phyloP scores from a whole-genome alignment of 2,888 invertebrate species.

The Eristalis intricaria region DNA sequence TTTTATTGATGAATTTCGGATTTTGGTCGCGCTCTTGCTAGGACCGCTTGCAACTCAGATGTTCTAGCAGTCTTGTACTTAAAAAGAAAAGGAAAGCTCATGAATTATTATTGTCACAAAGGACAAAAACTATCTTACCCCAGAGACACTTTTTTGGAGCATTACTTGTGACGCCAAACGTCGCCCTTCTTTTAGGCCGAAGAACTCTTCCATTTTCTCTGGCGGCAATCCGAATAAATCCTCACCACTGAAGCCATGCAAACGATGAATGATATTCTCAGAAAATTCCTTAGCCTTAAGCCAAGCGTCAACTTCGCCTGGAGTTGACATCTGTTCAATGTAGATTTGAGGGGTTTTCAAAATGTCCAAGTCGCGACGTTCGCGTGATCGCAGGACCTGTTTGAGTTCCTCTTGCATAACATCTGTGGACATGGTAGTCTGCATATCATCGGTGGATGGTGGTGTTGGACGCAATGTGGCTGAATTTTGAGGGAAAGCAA shows the following conservation, averaged over 20 bases:
- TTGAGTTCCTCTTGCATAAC: conserved; percentile 73
- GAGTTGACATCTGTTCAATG: conserved; percentile 87
- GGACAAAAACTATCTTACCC: conserved; percentile 84
- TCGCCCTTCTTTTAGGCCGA: conserved; percentile 88
- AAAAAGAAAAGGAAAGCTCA: conserved; percentile 48
- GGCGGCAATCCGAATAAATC: conserved; percentile 88
- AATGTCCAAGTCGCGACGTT: conserved; percentile 84
- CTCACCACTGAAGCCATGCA: conserved; percentile 87
- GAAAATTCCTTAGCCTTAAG: conserved; percentile 89
- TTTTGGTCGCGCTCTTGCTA: conserved; percentile 84
- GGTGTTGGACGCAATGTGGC: conserved; percentile 45
- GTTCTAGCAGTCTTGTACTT: conserved; percentile 89
- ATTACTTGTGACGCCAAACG: conserved; percentile 90
- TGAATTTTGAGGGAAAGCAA: conserved; percentile 22
- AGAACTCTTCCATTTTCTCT: conserved; percentile 86
- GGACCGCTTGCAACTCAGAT: conserved; percentile 87
- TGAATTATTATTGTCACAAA: not conserved
- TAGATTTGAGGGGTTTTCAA: conserved; percentile 87
- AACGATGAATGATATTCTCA: conserved; percentile 84
- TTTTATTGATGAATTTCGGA: conserved; percentile 34
- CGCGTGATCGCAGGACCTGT: conserved; percentile 75
- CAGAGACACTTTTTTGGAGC: conserved; percentile 90
- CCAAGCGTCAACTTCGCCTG: conserved; percentile 89
- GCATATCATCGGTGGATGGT: conserved; percentile 27
- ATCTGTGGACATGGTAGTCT: conserved; percentile 14